These are phyloP conservation scores for Metaphire vulgaris DNA, from an alignment of 1,140 invertebrate species.

Conservation along the genomic window DNA sequence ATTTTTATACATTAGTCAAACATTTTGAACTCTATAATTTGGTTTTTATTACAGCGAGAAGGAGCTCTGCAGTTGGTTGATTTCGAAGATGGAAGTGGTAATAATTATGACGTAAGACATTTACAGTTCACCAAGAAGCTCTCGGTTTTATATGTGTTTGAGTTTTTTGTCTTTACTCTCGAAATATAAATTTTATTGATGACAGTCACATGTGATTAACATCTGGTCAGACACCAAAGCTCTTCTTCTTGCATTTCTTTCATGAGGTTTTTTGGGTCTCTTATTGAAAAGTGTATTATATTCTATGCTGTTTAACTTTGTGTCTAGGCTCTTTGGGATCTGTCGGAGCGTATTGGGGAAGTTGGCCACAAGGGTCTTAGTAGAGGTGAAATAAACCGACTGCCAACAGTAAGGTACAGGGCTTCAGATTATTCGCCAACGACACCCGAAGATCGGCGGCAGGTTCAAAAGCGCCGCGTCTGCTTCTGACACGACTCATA, in stretches of 20 bases:
- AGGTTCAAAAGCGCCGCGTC: neutral
- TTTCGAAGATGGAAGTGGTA: too few species aligned
- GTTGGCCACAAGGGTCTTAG: conserved; percentile 9
- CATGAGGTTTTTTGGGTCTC: neutral
- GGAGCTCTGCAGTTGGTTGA: too few species aligned
- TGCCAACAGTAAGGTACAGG: conserved; percentile 17
- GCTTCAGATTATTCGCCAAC: neutral
- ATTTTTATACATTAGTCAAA: too few species aligned
- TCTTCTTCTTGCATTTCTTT: neutral
- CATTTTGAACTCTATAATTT: too few species aligned
- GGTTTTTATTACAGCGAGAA: too few species aligned
- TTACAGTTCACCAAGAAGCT: too few species aligned
- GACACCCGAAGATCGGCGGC: neutral
- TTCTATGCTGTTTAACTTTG: neutral
- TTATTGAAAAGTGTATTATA: neutral
- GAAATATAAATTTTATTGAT: too few species aligned
- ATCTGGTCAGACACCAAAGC: neutral
- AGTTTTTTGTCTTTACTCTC: too few species aligned
- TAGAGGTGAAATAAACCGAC: conserved; percentile 10
- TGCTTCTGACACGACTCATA: neutral
- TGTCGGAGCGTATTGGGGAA: conserved; percentile 8
- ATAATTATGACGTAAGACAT: too few species aligned
- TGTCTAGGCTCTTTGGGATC: neutral
- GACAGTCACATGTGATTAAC: too few species aligned
- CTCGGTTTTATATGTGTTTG: neutral